Percentiles rank a stretch among this genome's conserved stretches.
phyloP scores from a whole-genome alignment of 1,140 invertebrate genomes.

The Drosophila mauritiana region DNA sequence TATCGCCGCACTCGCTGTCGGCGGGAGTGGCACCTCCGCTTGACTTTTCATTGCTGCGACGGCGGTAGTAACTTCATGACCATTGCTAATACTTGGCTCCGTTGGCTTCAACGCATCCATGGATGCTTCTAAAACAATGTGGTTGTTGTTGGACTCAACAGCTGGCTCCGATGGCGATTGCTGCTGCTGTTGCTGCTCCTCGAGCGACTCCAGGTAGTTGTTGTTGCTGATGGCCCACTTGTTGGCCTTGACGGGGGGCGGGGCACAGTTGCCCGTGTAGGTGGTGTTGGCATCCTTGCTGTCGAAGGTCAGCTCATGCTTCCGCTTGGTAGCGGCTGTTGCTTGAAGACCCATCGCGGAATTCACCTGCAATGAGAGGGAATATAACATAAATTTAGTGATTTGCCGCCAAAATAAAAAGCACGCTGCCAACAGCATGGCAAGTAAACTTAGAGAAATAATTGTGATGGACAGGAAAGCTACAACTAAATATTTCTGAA shows the following conservation, averaged over 20 bases:
- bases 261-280: constrained; percentile 77
- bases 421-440: background rate
- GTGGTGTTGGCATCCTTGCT: constrained; percentile 80
- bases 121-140: constrained; percentile 58
- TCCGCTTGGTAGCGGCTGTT: constrained; percentile 89
- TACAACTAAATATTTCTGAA: too few species aligned
- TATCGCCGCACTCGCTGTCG: constrained; percentile 72
- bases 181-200: constrained; percentile 59
- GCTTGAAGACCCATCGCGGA: constrained; percentile 91
- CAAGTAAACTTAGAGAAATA: background rate
- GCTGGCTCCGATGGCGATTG: constrained; percentile 29
- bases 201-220: constrained; percentile 81
- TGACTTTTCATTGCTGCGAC: constrained; percentile 46
- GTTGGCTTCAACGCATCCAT: constrained; percentile 42
- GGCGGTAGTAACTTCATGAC: constrained; percentile 79
- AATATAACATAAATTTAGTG: constrained; percentile 45
- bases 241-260: constrained; percentile 85
- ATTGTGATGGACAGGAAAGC: too few species aligned
- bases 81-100: constrained; percentile 74
- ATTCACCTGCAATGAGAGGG: constrained; percentile 87
- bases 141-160: constrained; percentile 60
- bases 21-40: constrained; percentile 77
- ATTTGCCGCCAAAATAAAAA: constrained; percentile 37
- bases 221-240: constrained; percentile 85
- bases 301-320: constrained; percentile 86